phyloP scores from a whole-genome alignment of 92 coral and sea anemone species.

The Phenganax subtilis region DNA sequence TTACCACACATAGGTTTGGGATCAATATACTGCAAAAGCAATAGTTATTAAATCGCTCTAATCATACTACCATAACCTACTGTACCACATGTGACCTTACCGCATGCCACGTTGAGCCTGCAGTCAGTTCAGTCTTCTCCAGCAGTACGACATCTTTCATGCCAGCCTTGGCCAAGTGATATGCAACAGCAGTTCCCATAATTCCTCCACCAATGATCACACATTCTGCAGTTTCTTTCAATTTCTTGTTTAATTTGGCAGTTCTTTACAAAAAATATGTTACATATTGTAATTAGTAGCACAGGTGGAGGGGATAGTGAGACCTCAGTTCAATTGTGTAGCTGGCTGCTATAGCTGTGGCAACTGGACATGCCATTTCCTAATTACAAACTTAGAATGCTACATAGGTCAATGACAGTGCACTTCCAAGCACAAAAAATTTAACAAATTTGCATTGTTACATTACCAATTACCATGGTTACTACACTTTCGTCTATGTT shows the following conservation, averaged over 20 bases:
- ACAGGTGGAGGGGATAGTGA: no score
- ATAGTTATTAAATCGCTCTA: no score
- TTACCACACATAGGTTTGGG: no score
- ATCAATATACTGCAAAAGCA: no score
- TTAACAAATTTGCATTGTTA: no score
- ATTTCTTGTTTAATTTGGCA: conserved; percentile 59
- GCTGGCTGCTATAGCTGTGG: neutral
- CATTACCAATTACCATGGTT: no score
- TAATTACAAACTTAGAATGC: no score
- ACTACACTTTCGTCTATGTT: no score
- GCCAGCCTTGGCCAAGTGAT: conserved; percentile 89
- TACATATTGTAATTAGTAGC: neutral
- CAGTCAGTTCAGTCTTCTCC: conserved; percentile 91
- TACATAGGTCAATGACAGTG: no score
- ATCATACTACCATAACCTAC: no score
- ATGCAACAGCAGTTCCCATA: conserved; percentile 86
- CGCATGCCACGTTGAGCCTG: conserved; percentile 99
- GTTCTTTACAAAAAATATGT: neutral
- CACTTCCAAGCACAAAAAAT: no score
- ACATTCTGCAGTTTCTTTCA: conserved; percentile 91
- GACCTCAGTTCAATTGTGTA: neutral
- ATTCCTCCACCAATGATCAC: conserved; percentile 95
- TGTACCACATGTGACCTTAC: conserved; percentile 42
- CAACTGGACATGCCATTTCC: no score
- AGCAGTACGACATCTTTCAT: conserved; percentile 88